Conservation (phyloP, 2,113 vertebrate species). For the Picathartes gymnocephalus region DNA sequence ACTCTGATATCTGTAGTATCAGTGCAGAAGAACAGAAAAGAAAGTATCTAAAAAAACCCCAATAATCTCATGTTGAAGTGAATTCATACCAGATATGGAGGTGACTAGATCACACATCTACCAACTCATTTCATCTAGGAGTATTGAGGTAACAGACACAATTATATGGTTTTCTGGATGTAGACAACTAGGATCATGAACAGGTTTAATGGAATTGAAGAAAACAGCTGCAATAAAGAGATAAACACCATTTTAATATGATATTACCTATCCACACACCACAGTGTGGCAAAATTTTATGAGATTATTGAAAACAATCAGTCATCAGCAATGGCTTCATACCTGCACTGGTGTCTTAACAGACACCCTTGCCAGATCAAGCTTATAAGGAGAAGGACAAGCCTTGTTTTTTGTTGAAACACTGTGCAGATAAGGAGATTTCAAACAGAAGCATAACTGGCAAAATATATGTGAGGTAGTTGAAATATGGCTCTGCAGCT, state of each 20-base stretch:
- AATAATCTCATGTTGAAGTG: neutral
- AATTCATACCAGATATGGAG: accelerated
- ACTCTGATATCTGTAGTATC: neutral
- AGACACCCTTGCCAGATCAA: neutral
- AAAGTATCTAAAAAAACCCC: neutral
- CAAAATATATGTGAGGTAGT: neutral
- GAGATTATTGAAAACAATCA: conserved; percentile 47
- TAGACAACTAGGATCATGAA: neutral
- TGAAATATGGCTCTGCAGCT: neutral
- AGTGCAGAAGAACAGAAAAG: neutral
- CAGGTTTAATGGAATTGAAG: conserved; percentile 25
- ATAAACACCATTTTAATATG: conserved; percentile 58
- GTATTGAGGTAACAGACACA: neutral
- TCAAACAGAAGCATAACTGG: neutral
- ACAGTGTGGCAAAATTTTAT: conserved; percentile 6
- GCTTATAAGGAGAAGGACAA: neutral
- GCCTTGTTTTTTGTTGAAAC: neutral
- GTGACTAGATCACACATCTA: neutral
- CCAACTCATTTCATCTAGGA: neutral
- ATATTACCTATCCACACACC: neutral
- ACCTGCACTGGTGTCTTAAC: neutral
- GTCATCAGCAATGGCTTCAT: conserved; percentile 17
- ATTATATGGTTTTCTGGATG: neutral
- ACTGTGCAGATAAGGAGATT: neutral
- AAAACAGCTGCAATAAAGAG: conserved; percentile 47